Base-by-base conservation (phyloP, 2,888 invertebrate genomes). In the Zonitis immaculata region DNA sequence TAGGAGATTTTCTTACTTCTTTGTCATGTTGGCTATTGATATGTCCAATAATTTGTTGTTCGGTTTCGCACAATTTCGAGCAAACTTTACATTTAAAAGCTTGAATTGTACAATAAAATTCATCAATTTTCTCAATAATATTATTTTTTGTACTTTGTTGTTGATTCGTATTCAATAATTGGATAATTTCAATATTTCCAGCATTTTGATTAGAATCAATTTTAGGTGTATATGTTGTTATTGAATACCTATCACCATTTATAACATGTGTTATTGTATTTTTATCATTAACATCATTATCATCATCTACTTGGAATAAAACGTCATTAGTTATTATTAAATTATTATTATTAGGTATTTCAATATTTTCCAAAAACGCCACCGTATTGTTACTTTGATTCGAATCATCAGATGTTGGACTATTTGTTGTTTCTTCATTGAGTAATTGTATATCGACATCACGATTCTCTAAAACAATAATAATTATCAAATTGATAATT, bases 31-130 rank as follows among this genome's bases (percentile, higher is more conserved):
- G 55, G 18, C 61, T 53, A 28, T 61, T 62, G 42, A 74, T 63
- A 61, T 76, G 76, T 22, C 57, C 58, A 9, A 62, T 61, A 46
- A 76, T 73, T 30, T 68, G 66, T 4, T 66, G 62, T 47, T 63
- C 57, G 42, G 64, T 63, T 59, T 74, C 73, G 61, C 68, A 72
- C 14, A 74, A 58, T 62, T 64, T 70, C 5, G 59, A 59, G 55
- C 76, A 76, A 32, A 68, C 57, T 59, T 71, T 75, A 60, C 76
- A 76, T 58, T 74, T 73, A 44, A 69, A 62, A 3, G 73, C 73
- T 18, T 65, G 64, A 25, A 75, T 62, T 45, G 64, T 60, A 25
- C 68, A 67, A 53, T 67, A 68, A 46, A 67, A 59, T 47, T 72
- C 67, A 47, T 60, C 52, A 27, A 65, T 52, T 43, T 61, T 51